Conservation (phyloP, 2,888 invertebrate genomes). For the Gonocerus acuteangulatus region DNA sequence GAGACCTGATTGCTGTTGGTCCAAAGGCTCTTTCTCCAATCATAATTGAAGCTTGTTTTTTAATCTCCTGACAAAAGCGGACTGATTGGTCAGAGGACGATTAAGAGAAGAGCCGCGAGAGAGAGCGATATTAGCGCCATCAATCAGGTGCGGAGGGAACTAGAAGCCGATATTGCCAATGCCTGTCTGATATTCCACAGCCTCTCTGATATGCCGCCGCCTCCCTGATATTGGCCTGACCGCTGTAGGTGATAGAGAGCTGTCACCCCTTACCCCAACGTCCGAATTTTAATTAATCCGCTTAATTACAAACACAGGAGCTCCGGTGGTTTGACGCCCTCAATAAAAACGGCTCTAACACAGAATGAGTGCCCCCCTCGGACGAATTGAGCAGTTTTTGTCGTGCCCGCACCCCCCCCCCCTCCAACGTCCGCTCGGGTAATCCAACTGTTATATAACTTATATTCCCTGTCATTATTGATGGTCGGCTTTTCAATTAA, state of each 20-base stretch:
- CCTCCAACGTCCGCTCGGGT: not conserved
- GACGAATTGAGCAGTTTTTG: not conserved
- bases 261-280: not conserved
- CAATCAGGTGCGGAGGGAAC: too few relatives aligned
- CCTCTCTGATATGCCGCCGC: too few relatives aligned
- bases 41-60: too few relatives aligned
- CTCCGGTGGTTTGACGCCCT: not conserved
- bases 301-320: conserved; percentile 2
- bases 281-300: conserved; percentile 15
- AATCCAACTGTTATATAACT: conserved; percentile 8
- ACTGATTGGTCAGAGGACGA: too few relatives aligned
- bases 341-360: not conserved
- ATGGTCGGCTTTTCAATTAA: conserved; percentile 11
- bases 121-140: too few relatives aligned
- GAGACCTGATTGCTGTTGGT: too few relatives aligned
- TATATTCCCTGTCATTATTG: conserved; percentile 21
- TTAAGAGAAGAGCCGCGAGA: not conserved
- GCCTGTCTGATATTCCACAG: too few relatives aligned
- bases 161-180: too few relatives aligned
- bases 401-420: not conserved
- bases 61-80: too few relatives aligned
- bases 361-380: too few relatives aligned
- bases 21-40: too few relatives aligned
- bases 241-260: not conserved
- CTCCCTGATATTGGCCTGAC: not conserved